Percentiles rank a stretch among this genome's conserved stretches.
Conservation (phyloP, 1,140 invertebrate species). For the Anoplolepis gracilipes region DNA sequence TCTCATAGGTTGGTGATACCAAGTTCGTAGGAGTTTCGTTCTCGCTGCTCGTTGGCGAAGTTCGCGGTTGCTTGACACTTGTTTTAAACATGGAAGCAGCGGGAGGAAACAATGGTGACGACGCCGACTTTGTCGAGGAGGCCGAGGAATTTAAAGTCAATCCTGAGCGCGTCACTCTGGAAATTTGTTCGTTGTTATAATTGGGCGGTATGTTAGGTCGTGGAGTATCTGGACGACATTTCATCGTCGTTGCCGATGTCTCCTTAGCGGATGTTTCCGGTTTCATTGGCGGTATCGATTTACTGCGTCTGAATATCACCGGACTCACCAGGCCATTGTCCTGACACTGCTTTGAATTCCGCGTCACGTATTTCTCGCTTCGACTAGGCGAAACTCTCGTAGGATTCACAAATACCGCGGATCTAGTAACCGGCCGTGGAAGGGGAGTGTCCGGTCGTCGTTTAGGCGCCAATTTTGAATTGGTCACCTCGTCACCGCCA, state of each 20-base stretch:
- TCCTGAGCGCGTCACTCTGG: conserved; percentile 70
- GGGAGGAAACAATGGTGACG: background rate
- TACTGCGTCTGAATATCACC: conserved; percentile 55
- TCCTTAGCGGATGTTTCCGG: conserved; percentile 31
- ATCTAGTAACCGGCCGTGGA: conserved; percentile 67
- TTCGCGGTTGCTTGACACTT: background rate
- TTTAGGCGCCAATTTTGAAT: conserved; percentile 36
- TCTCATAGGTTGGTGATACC: conserved; percentile 64
- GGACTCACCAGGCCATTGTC: conserved; percentile 70
- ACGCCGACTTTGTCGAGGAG: conserved; percentile 2
- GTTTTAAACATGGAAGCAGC: background rate
- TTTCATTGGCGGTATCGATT: conserved; percentile 67
- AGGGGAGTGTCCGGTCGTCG: conserved; percentile 77
- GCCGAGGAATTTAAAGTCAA: conserved; percentile 43
- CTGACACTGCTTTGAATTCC: conserved; percentile 63
- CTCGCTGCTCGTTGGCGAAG: background rate
- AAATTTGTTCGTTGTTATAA: conserved; percentile 35
- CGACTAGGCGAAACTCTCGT: background rate
- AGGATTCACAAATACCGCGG: conserved; percentile 18
- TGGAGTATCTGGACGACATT: conserved; percentile 72
- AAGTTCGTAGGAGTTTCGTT: background rate
- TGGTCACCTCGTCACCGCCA: background rate
- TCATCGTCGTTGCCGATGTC: background rate
- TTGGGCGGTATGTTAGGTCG: conserved; percentile 53
- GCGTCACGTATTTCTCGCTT: conserved; percentile 65